Evolutionary conservation across 1,140 invertebrate genomes (phyloP), one percentile per base, ranked within the genome.

Genomic region (Araneus ventricosus): DNA sequence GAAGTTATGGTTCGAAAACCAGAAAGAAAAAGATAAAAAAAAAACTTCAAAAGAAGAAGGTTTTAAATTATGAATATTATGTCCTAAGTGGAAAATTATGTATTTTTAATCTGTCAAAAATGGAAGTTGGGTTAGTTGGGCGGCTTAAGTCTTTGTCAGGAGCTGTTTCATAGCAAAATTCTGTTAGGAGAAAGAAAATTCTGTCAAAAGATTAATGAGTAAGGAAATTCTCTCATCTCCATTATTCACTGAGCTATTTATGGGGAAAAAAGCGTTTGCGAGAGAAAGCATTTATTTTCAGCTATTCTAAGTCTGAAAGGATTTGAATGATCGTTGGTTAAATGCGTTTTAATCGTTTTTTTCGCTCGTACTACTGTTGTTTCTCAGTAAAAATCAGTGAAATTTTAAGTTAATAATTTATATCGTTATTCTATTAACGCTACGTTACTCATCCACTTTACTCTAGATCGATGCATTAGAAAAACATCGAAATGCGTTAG

Each of bases 1-100:
- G 59, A 63, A 63, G 59, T 63, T 63, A 63, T 63, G 59, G n/a
- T 63, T 63, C 59, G 59, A 63, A 63, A 63, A 63, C 59, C 59
- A 8, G 24, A 17, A 59, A 63, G 24, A 63, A 63, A n/a, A 24
- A n/a, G 0, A 10, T 57, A 8, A 22, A 17, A 61, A 17, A 24
- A 61, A 61, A 61, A 14, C 17, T 52, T 52, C 45, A 52, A 61
- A 61, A 61, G 24, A 61, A 61, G n/a, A 63, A 63, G n/a, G 5
- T 4, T 63, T 63, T 63, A 63, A 63, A 63, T 63, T 63, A 63
- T 63, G 59, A 63, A 63, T 63, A 63, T 63, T 63, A 63, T 63
- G 59, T n/a, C 59, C 59, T 63, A 63, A 63, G 59, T 63, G 59
- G 59, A 63, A 63, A 63, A 63, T 63, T 63, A 63, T 63, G 59